Base-by-base conservation (phyloP, 2,888 invertebrate genomes). In the Strigamia transsilvanica region DNA sequence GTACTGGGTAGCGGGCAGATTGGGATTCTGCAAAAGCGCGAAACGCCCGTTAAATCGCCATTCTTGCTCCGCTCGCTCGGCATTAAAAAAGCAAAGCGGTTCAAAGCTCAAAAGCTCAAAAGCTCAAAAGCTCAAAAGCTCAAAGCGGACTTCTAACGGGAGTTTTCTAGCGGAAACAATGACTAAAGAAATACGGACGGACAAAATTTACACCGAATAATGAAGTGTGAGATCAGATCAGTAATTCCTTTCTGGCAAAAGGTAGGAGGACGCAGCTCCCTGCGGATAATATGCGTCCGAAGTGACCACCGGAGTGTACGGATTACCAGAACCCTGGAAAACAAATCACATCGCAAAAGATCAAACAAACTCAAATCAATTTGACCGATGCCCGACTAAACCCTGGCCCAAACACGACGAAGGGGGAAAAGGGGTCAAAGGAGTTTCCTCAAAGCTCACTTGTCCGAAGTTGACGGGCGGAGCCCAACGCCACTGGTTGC, bases 171-270 rank as follows among this genome's bases (percentile, higher is more conserved):
- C 12, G 38, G 38, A 42, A 2, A 38, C 15, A 79, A 79, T 23
- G n/a, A 21, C 13, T 38, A 34, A 42, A 42, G 18, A 27, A 27
- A 3, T 27, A 27, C 27, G 27, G 79, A 46, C 42, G 32, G 21
- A 51, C 42, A 23, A 42, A 46, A 46, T 42, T 32, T 51, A 80
- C 51, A 42, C 51, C 66, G 56, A 56, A 56, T 46, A 56, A 56
- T 18, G 56, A 56, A 56, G 56, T 56, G 56, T 7, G n/a, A 9
- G 56, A 79, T 83, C 83, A 9, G 56, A 79, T 83, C 83, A 83
- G 80, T 82, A 83, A 82, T 83, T 83, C 80, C 83, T 83, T 61
- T 83, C 82, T 12, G 83, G 83, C 46, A 83, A 42, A 56, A 83
- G 77, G 81, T 80, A 83, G 27, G 83, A 77, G 42, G 83, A 78